Base-by-base conservation (phyloP, 2,888 invertebrate species). In the Yponomeuta evonymella region DNA sequence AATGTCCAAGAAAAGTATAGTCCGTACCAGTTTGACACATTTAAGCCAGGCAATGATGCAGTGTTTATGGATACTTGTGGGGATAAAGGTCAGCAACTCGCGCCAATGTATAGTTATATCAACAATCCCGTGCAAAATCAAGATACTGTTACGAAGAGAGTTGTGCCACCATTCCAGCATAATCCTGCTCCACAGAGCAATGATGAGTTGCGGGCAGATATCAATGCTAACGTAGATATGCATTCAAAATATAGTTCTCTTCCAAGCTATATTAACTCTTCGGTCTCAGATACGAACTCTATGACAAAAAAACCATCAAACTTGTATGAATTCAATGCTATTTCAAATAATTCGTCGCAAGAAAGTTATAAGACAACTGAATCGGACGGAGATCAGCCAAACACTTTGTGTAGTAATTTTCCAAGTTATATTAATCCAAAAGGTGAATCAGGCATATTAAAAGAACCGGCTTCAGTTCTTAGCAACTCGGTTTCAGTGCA, bases 401-500 rank as follows among this genome's bases (percentile, higher is more conserved):
- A 65, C 8, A 12, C 65, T 10, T 65, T 33, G 29, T 67, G 36
- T 43, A 67, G 67, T 23, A n/a, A 33, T 43, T 43, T 67, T 3
- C 67, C 67, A 29, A 48, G 48, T 43, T 48, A 67, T 36, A n/a
- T 43, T 15, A 43, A 67, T 67, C n/a, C 33, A n/a, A 29, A 58
- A 58, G 3, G 6, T 12, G 15, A 58, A 58, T 58, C 51, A 58
- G 12, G 8, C 8, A 58, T 8, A 15, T 5, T 12, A 15, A 58
- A 12, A 58, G 51, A 58, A 58, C 3, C 12, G 1, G 1, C 51
- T 2, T 58, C 15, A 3, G 3, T 58, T 58, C 4, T 15, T 58
- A 15, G 15, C 12, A 58, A 58, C 12, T 58, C 51, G 15, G 51
- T 15, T 58, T 15, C 15, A 15, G 15, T 12, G 15, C 51, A 58